phyloP scores from a whole-genome alignment of 2,113 vertebrate genomes.

The Anarhynchus alexandrinus region DNA sequence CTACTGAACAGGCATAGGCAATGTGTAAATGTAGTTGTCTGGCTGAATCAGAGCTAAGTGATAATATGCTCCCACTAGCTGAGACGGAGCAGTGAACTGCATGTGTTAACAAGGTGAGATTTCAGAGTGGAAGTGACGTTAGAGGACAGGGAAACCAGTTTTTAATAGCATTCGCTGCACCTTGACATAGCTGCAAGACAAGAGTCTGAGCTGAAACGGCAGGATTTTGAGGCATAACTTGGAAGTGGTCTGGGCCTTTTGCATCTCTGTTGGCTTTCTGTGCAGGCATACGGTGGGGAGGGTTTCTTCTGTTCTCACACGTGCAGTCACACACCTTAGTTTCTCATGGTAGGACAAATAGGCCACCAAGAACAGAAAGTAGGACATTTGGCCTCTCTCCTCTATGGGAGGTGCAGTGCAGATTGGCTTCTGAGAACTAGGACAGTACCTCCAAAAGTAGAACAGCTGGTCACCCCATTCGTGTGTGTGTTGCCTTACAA shows the following conservation, averaged over 20 bases:
- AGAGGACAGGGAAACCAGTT: constrained; percentile 1
- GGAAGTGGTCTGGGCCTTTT: neutral
- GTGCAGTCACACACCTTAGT: neutral
- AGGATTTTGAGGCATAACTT: neutral
- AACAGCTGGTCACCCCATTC: constrained; percentile 40
- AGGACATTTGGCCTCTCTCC: constrained; percentile 41
- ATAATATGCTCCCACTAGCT: constrained; percentile 13
- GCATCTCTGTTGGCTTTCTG: neutral
- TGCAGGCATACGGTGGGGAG: neutral
- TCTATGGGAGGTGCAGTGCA: constrained; percentile 23
- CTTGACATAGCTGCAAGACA: neutral
- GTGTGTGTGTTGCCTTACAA: neutral
- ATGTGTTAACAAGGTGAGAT: constrained; percentile 39
- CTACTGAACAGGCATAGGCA: neutral
- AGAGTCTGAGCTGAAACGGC: neutral
- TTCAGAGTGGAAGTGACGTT: constrained; percentile 17
- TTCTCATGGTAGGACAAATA: constrained; percentile 35
- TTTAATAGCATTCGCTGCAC: neutral
- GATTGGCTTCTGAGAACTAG: constrained; percentile 50
- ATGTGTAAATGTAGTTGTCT: constrained; percentile 41
- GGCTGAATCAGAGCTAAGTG: constrained; percentile 47
- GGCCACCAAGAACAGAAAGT: constrained; percentile 42
- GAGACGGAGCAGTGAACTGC: constrained; percentile 11
- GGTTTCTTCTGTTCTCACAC: neutral
- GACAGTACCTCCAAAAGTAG: constrained; percentile 43